Base-by-base conservation (phyloP, 2,797 vertebrate species). In the Cirrhinus mrigala region DNA sequence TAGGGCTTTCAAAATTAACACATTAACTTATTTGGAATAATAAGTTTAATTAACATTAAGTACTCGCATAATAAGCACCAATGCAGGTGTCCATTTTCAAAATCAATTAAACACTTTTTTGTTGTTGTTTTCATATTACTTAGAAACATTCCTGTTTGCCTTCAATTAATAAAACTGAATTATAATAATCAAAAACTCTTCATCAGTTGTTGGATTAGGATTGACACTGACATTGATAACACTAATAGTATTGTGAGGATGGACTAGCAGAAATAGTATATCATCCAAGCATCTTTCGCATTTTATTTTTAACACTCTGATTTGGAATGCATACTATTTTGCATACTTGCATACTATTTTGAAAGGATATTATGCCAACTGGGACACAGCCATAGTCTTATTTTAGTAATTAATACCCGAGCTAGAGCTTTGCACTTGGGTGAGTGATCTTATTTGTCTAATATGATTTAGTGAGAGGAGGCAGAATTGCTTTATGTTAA, bases 371-470 rank as follows among this genome's bases (percentile, higher is more conserved):
- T 48, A 16, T 52, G 46, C 27, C 56, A 50, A 40, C 2, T 58
- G 50, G 68, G 37, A 70, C 69, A 56, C 40, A 71, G 54, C 54
- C 18, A 29, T 16, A 46, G 37, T 93, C 89, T 91, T 94, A 92
- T 94, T 93, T 94, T 71, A 40, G 93, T 94, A 94, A 95, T 95
- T 95, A 95, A 96, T 95, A 94, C 93, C 44, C 81, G 92, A 94
- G 94, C 94, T 93, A 92, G 93, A 92, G 92, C 93, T 94, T 94
- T 92, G 91, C 93, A 94, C 93, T 94, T 90, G 94, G 93, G 91
- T 93, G 94, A 94, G 82, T 92, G 92, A 95, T 94, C 93, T 94
- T 93, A 94, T 95, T 95, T 93, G 92, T 94, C 92, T 94, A 94
- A 95, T 94, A 93, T 93, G 94, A 95, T 93, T 92, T 91, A 94